phyloP scores from a whole-genome alignment of 2,797 vertebrate genomes.

The Botia kubotai region DNA sequence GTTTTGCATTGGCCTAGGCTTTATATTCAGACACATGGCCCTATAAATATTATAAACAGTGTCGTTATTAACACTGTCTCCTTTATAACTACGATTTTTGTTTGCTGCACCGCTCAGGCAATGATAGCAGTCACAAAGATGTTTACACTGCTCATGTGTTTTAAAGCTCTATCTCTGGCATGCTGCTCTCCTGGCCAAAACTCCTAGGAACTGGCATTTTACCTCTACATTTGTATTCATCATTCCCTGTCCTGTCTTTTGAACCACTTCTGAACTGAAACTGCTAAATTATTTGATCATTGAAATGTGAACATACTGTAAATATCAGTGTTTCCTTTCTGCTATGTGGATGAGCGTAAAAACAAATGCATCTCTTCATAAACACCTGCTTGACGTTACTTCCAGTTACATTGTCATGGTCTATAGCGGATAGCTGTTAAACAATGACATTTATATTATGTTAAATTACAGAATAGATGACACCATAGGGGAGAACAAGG shows the following conservation, averaged over 20 bases:
- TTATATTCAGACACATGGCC: neutral
- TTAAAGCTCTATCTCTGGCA: neutral
- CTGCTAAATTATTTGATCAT: conserved; percentile 14
- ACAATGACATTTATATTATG: neutral
- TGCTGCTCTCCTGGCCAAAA: conserved; percentile 33
- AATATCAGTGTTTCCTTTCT: conserved; percentile 5
- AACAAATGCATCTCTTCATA: conserved; percentile 17
- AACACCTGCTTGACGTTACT: conserved; percentile 4
- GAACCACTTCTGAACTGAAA: neutral
- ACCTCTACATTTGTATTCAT: conserved; percentile 15
- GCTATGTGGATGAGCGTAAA: conserved; percentile 11
- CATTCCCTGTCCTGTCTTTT: conserved; percentile 6
- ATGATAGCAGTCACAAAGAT: conserved; percentile 15
- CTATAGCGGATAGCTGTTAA: conserved; percentile 1
- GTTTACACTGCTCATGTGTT: conserved; percentile 11
- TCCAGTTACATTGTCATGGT: conserved; percentile 19
- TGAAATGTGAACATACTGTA: conserved; percentile 11
- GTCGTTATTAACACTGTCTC: conserved; percentile 1
- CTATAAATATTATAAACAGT: neutral
- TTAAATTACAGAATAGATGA: neutral
- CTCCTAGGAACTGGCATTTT: conserved; percentile 32
- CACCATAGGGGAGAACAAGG: neutral
- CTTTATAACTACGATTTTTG: neutral
- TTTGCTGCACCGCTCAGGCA: conserved; percentile 13
- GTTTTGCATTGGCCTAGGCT: conserved; percentile 21